A percentile compares a stretch with the other conserved stretches of the same genome.
phyloP scores from a whole-genome alignment of 2,797 vertebrate species.

The Sebastes trivittatus region DNA sequence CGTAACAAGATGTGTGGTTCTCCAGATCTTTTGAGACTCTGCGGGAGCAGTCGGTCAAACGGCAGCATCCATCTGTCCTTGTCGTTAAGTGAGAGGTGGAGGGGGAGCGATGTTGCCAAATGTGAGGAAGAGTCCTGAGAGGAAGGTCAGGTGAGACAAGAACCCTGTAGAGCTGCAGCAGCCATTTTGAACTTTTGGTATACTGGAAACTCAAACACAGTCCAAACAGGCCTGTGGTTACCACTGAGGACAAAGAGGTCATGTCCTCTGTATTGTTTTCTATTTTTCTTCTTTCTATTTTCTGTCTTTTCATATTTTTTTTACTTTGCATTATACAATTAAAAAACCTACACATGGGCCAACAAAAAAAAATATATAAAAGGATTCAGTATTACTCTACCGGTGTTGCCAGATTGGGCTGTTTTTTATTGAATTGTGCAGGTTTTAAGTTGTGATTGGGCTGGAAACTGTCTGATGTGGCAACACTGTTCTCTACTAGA shows the following conservation, averaged over 20 bases:
- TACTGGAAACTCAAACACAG: constrained; percentile 10
- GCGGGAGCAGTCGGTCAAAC: constrained; percentile 29
- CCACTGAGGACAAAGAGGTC: background rate
- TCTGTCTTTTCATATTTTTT: background rate
- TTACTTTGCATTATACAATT: background rate
- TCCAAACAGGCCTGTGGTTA: background rate
- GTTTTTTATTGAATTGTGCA: too few species aligned
- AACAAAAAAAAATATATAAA: background rate
- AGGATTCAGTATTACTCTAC: background rate
- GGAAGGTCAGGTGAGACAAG: constrained; percentile 39
- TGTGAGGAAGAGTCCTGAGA: constrained; percentile 16
- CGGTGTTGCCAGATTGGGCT: too few species aligned
- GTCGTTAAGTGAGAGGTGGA: constrained; percentile 20
- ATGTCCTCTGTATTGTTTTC: background rate
- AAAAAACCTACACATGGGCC: background rate
- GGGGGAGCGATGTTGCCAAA: constrained; percentile 26
- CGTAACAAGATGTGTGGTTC: background rate
- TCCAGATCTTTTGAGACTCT: background rate
- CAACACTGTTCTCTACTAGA: too few species aligned
- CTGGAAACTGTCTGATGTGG: too few species aligned
- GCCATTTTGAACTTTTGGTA: constrained; percentile 12
- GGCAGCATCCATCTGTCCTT: constrained; percentile 45
- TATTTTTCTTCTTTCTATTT: background rate
- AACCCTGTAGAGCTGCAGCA: background rate
- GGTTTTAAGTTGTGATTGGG: too few species aligned